A percentile compares a stretch with the other conserved stretches of the same genome.
These are phyloP conservation scores for Caiman crocodilus DNA, from an alignment of 2,797 vertebrate species.

Conservation along the genomic window DNA sequence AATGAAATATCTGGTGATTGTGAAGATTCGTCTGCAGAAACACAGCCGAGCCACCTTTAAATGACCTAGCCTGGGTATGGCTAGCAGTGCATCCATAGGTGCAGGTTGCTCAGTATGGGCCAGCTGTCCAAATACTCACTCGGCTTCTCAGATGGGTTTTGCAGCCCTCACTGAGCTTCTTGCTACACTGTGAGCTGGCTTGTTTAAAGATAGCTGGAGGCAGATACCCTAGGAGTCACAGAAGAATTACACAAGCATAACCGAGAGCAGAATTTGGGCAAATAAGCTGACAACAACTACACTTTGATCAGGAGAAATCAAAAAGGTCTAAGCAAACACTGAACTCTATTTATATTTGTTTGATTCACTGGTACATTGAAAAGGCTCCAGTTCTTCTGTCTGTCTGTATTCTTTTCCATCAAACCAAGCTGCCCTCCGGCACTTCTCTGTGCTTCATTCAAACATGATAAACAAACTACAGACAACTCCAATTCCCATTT, in stretches of 20 bases:
- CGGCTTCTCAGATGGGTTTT: too few species aligned
- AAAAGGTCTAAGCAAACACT: conserved; percentile 52
- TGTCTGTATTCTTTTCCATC: conserved; percentile 71
- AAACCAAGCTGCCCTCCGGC: conserved; percentile 78
- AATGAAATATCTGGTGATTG: neutral
- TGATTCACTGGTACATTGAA: conserved; percentile 75
- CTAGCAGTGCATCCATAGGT: too few species aligned
- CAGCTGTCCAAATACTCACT: too few species aligned
- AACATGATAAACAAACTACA: conserved; percentile 71
- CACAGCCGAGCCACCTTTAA: too few species aligned
- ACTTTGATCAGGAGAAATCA: conserved; percentile 1
- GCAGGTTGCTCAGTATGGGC: too few species aligned
- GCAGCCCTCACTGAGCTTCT: too few species aligned
- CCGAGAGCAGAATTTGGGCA: neutral
- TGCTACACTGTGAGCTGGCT: too few species aligned
- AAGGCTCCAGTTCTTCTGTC: conserved; percentile 72
- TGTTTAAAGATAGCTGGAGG: too few species aligned
- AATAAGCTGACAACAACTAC: conserved; percentile 49
- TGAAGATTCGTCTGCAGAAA: neutral
- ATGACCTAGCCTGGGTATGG: too few species aligned
- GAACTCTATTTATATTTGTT: conserved; percentile 50
- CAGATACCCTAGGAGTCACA: neutral
- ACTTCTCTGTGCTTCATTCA: conserved; percentile 75
- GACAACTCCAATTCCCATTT: conserved; percentile 71
- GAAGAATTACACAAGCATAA: neutral